A percentile compares a stretch with the other conserved stretches of the same genome.
phyloP scores from a whole-genome alignment of 2,888 invertebrate species.

The Leucophenga maculata region DNA sequence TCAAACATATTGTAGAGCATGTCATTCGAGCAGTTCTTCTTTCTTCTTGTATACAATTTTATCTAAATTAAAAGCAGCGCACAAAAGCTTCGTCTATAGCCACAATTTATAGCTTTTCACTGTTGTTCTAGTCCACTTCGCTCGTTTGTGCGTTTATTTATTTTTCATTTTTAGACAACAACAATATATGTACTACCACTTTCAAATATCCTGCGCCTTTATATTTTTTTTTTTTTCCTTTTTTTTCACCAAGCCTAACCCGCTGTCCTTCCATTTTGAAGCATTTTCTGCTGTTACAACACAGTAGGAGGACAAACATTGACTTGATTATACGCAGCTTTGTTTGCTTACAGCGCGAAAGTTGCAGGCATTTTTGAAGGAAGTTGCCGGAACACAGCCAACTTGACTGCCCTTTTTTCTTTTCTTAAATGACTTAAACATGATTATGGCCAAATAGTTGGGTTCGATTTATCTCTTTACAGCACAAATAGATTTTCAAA shows the following conservation, averaged over 20 bases:
- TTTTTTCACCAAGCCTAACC: slow-evolving; percentile 9
- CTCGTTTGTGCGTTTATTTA: slow-evolving; percentile 52
- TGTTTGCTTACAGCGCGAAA: slow-evolving; percentile 10
- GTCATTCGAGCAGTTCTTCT: no score
- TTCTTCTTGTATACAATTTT: no score
- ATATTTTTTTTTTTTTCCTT: not conserved
- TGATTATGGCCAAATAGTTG: slow-evolving; percentile 25
- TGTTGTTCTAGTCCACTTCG: slow-evolving; percentile 45
- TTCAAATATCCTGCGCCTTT: not conserved
- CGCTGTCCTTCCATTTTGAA: not conserved
- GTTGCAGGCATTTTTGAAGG: not conserved
- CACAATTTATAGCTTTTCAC: not conserved
- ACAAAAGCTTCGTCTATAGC: no score
- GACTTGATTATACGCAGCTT: slow-evolving; percentile 21
- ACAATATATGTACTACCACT: not conserved
- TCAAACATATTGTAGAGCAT: no score
- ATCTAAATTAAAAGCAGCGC: no score
- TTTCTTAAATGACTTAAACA: slow-evolving; percentile 22
- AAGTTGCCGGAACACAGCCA: not conserved
- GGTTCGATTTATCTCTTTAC: slow-evolving; percentile 12
- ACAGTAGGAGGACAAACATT: not conserved
- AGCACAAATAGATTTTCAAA: slow-evolving; percentile 24
- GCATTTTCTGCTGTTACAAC: not conserved
- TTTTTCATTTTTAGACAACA: slow-evolving; percentile 50
- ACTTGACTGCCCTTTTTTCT: not conserved